A percentile compares a stretch with the other conserved stretches of the same genome.
These are phyloP conservation scores for Rhinogobio ventralis DNA, from an alignment of 2,797 vertebrate species.

Conservation along the genomic window DNA sequence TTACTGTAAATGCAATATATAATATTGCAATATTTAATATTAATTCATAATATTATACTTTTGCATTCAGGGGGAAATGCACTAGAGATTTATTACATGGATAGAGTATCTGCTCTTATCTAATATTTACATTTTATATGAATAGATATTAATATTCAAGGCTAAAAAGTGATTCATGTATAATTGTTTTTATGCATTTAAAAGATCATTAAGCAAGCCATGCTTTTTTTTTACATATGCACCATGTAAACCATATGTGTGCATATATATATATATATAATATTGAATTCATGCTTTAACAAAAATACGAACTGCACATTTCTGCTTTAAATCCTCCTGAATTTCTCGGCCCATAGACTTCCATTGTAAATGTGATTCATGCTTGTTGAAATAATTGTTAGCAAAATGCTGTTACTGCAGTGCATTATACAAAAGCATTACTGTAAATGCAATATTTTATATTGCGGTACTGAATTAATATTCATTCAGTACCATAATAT, in stretches of 20 bases:
- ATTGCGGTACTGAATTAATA: neutral
- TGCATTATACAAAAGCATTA: neutral
- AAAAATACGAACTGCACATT: too few relatives aligned
- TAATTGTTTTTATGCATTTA: too few relatives aligned
- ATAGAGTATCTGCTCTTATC: neutral
- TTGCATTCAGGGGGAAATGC: neutral
- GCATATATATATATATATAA: too few relatives aligned
- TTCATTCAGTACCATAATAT: neutral
- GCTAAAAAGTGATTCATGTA: too few relatives aligned
- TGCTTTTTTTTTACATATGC: too few relatives aligned
- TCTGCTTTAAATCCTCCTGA: neutral
- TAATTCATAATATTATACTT: neutral
- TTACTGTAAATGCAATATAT: neutral
- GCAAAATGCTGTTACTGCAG: neutral
- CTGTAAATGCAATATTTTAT: neutral
- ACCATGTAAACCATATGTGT: neutral
- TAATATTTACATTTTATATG: neutral
- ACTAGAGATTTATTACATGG: neutral
- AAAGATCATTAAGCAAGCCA: too few relatives aligned
- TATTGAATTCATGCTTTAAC: neutral
- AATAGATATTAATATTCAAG: too few relatives aligned
- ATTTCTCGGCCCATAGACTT: neutral
- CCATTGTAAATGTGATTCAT: neutral
- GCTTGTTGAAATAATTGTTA: neutral
- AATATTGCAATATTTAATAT: neutral